Evolutionary conservation across 2,797 vertebrate genomes (phyloP).

Genomic region (Eptatretus atami): DNA sequence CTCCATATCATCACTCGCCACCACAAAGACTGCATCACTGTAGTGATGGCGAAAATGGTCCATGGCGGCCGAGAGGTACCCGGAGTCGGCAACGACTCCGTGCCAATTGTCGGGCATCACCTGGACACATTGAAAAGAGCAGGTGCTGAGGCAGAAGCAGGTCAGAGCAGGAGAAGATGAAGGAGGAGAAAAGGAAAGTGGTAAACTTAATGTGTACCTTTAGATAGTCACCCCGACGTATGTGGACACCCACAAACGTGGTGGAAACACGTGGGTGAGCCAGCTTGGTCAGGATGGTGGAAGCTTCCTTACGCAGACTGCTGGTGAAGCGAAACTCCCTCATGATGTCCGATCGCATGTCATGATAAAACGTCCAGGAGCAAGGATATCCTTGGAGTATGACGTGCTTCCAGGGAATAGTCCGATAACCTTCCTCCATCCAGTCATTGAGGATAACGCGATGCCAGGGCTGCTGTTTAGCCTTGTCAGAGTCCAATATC

Average conservation of each 20-base stretch:
- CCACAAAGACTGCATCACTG: conserved; percentile 12
- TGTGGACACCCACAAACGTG: conserved; percentile 16
- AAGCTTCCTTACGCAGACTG: conserved; percentile 10
- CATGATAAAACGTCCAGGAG: conserved; percentile 15
- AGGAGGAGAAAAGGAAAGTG: no score
- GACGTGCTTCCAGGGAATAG: conserved; percentile 10
- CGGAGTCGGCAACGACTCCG: conserved; percentile 15
- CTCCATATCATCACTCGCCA: conserved; percentile 15
- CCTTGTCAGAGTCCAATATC: no score
- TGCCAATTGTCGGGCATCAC: conserved; percentile 14
- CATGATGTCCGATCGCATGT: conserved; percentile 12
- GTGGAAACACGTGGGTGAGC: conserved; percentile 7
- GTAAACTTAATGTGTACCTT: no score
- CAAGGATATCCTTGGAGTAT: conserved; percentile 12
- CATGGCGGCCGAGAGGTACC: conserved; percentile 14
- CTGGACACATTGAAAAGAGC: not conserved
- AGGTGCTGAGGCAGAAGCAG: no score
- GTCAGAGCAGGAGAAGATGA: no score
- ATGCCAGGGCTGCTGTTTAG: conserved; percentile 6
- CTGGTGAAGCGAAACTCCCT: conserved; percentile 13
- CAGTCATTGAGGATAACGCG: conserved; percentile 12
- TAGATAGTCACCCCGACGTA: conserved; percentile 16
- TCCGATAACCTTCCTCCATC: conserved; percentile 14
- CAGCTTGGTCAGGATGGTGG: conserved; percentile 9
- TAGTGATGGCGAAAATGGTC: conserved; percentile 13